phyloP scores from a whole-genome alignment of 2,888 invertebrate genomes.

The Hirtodrosophila histrioides region DNA sequence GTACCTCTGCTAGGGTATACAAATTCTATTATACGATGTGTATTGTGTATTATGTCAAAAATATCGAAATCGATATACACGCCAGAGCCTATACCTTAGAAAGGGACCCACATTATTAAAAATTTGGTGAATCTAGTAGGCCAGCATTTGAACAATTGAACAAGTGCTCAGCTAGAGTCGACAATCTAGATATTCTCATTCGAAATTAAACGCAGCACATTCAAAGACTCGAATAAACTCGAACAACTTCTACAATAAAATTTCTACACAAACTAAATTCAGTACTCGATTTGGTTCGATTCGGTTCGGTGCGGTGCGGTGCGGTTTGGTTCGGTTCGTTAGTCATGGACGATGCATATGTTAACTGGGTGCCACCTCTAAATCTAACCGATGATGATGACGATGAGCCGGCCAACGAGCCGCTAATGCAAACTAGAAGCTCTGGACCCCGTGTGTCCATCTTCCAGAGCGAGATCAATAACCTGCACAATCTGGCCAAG shows the following conservation, averaged over 20 bases:
- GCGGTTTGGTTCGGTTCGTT: background rate
- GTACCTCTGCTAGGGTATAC: too few relatives aligned
- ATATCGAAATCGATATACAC: too few relatives aligned
- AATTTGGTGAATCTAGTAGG: background rate
- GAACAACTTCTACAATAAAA: too few relatives aligned
- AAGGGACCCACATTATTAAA: too few relatives aligned
- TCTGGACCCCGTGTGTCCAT: conserved; percentile 8
- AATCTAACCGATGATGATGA: conserved; percentile 13
- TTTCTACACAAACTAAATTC: too few relatives aligned
- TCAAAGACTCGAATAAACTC: background rate
- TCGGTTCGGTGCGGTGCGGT: too few relatives aligned
- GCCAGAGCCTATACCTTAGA: too few relatives aligned
- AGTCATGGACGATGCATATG: conserved; percentile 39
- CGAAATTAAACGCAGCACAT: conserved; percentile 46
- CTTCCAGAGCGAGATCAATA: conserved; percentile 22
- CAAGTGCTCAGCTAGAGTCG: background rate
- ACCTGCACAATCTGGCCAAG: conserved; percentile 20
- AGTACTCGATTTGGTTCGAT: too few relatives aligned
- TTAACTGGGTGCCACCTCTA: conserved; percentile 34
- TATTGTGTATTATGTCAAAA: too few relatives aligned
- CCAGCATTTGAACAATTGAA: background rate
- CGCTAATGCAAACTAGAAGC: conserved; percentile 6
- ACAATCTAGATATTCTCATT: conserved; percentile 9
- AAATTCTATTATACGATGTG: too few relatives aligned
- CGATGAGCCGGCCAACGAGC: conserved; percentile 13